Conservation (phyloP, 2,113 vertebrate species). For the Amblyornis subalaris region DNA sequence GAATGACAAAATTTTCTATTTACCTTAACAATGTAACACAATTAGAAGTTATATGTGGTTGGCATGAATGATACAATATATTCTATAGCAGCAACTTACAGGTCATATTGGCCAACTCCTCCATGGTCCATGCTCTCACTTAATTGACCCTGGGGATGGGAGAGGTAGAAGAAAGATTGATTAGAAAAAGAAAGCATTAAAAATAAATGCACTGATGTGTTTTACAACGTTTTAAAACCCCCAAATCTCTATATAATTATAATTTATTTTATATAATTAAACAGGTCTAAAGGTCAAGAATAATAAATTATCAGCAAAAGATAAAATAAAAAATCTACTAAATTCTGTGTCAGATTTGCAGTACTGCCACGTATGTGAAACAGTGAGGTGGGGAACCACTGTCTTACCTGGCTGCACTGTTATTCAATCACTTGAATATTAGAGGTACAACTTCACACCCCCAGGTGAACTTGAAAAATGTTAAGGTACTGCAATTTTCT, state of each 20-base stretch:
- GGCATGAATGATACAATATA: neutral
- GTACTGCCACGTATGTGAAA: neutral
- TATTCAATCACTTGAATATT: neutral
- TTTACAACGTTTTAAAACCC: neutral
- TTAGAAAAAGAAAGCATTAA: neutral
- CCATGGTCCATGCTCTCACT: conserved; percentile 96
- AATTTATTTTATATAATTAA: neutral
- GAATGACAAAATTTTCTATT: neutral
- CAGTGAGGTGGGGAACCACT: neutral
- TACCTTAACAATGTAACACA: neutral
- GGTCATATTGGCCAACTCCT: conserved; percentile 87
- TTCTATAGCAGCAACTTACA: conserved; percentile 81
- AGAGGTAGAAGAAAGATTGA: conserved; percentile 43
- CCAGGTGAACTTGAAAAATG: neutral
- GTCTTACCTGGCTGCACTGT: neutral
- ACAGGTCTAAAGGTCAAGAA: neutral
- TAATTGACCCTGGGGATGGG: conserved; percentile 80
- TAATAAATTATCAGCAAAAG: neutral
- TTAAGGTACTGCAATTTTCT: neutral
- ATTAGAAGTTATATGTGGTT: neutral
- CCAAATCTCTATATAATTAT: neutral
- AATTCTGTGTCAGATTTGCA: neutral
- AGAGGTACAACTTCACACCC: neutral
- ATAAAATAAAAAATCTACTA: neutral
- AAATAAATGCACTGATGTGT: neutral